Base-by-base conservation (phyloP, 2,797 vertebrate genomes). In the Sebastes paucispinis region DNA sequence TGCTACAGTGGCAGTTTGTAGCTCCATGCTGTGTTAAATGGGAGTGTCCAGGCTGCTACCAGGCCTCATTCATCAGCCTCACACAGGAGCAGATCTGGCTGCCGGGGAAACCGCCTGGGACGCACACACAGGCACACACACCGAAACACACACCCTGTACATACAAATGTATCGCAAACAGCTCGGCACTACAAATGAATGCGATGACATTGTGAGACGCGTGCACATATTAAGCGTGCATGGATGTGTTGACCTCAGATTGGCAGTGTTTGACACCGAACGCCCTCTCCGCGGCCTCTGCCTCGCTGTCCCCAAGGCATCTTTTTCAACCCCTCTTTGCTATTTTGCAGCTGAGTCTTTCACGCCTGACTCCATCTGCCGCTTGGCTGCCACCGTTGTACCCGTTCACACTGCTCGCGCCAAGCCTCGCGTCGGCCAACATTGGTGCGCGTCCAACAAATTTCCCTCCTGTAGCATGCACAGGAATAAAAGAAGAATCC, bases 51-150 rank as follows among this genome's bases (percentile, higher is more conserved):
- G 79, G 64, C 86, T 79, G 81, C 81, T 89, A 76, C 75, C 69
- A 36, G 82, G 84, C 79, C 84, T 89, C 94, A 93, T 95, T 94
- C 87, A 92, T 94, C 94, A 95, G 91, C 50, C 80, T 91, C 90
- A 85, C 79, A 57, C 69, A 52, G 87, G 83, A 91, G 63, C 87
- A 83, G 69, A 81, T 65, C 70, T 81, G 88, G 87, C 91, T 90
- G 73, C 69, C 27, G 77, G 79, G 84, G 75, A 71, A 86, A 74
- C 82, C 78, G 1, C 88, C 71, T 60, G 89, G 73, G 79, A 91
- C 74, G 34, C 77, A 81, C 58, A 76, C 74, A 71, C 52, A 77
- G 13, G 6, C 47, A 36, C 16, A 18, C 3, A 36, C 36, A 39
- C 36, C 13, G 52, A 68, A 63, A 70, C 54, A 80, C 31, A 82